Base-by-base conservation (phyloP, 1,140 invertebrate species). In the Oryzaephilus surinamensis region DNA sequence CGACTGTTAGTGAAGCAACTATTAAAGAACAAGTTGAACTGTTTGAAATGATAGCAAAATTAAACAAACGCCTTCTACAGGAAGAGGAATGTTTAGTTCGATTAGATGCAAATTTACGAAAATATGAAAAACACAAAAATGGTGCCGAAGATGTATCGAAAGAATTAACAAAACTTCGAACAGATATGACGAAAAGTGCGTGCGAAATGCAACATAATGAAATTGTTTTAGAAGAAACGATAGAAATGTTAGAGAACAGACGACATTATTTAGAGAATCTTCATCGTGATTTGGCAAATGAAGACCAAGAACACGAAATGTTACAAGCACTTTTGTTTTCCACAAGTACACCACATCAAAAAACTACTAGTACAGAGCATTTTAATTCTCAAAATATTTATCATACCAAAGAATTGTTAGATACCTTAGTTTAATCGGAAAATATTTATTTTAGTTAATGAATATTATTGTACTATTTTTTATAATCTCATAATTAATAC, bases 51-150 rank as follows among this genome's bases (percentile, higher is more conserved):
- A 70, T 84, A 14, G 68, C 78, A 5, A 73, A 76, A 12, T 62
- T 86, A 10, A 84, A 84, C 50, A 77, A 80, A 48, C 69, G 72
- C 42, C 61, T 85, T 28, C 71, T 81, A 37, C 67, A 73, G 14
- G 78, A 83, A 58, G 79, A 84, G 53, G 76, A 81, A 55, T 58
- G 71, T 15, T 62, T 82, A 2, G 71, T 77, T 2, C 61, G 78
- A 47, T 52, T 84, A 32, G 73, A 74, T 27, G 69, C 71, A 1
- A 79, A 79, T 61, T 64, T 82, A 6, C 72, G 74, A 47, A 66
- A 78, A 41, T 74, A 78, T 51, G 69, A 73, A 37, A 69, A 73
- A 38, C 70, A 72, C 41, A 71, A 71, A 50, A 67, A 67, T 33
- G 69, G 64, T 12, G 66, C 67, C 29, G 67, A 67, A 26, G 71